phyloP scores from a whole-genome alignment of 2,797 vertebrate species.

The Mus minutoides region DNA sequence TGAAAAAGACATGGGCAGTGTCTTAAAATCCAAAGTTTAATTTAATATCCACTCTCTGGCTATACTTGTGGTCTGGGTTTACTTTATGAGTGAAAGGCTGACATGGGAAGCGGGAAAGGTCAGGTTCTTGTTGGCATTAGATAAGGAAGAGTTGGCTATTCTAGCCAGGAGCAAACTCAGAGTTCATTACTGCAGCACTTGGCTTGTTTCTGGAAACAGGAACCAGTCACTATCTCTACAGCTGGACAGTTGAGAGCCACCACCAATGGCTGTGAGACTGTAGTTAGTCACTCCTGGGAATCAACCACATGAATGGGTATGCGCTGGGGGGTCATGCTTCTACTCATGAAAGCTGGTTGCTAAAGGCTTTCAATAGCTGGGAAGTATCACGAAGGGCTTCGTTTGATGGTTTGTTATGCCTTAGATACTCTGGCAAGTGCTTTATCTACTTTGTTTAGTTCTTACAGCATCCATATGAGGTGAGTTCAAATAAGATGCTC shows the following conservation, averaged over 20 bases:
- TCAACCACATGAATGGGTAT: neutral
- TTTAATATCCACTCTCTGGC: slow-evolving; percentile 79
- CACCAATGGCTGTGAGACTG: neutral
- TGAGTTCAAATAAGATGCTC: neutral
- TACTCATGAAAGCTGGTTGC: neutral
- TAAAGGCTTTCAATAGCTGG: neutral
- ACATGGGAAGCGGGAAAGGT: slow-evolving; percentile 63
- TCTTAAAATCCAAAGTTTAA: slow-evolving; percentile 79
- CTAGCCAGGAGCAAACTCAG: slow-evolving; percentile 50
- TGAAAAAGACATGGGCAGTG: slow-evolving; percentile 62
- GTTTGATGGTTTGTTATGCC: neutral
- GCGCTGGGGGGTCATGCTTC: neutral
- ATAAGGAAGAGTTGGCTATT: slow-evolving; percentile 67
- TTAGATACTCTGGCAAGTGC: slow-evolving; percentile 4
- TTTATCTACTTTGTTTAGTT: slow-evolving; percentile 49
- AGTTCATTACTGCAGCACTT: slow-evolving; percentile 24
- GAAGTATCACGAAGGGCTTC: neutral
- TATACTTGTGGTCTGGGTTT: slow-evolving; percentile 76
- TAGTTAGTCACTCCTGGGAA: neutral
- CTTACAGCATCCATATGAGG: neutral
- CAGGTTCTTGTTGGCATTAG: slow-evolving; percentile 75
- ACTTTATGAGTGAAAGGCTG: slow-evolving; percentile 68
- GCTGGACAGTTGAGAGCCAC: slow-evolving; percentile 32
- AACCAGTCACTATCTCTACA: slow-evolving; percentile 14
- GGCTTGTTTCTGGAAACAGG: slow-evolving; percentile 59